Evolutionary conservation across 2,888 invertebrate genomes (phyloP).

Genomic region (Eupithecia dodoneata): DNA sequence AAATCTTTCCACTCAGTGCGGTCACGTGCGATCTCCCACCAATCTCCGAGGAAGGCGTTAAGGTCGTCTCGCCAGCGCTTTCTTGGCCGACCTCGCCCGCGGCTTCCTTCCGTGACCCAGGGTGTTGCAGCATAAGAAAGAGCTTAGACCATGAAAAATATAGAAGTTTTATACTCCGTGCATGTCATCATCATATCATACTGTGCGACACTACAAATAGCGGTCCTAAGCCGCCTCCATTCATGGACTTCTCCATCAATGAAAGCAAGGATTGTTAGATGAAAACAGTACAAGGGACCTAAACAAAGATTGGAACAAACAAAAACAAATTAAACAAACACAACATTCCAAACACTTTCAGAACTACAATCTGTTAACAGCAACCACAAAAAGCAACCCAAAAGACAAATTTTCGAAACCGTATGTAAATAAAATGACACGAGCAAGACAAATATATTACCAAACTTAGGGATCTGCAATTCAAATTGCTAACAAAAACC

Average conservation of each 20-base stretch:
- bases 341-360: slow-evolving; percentile 31
- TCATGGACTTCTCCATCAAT: background rate
- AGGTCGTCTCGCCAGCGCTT: too few species aligned
- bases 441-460: slow-evolving; percentile 58
- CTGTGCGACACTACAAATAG: background rate
- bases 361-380: slow-evolving; percentile 40
- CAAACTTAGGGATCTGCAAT: slow-evolving; percentile 58
- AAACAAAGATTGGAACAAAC: slow-evolving; percentile 18
- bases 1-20: too few species aligned
- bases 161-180: background rate
- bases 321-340: slow-evolving; percentile 31
- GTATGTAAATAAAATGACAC: slow-evolving; percentile 52
- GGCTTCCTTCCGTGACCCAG: too few species aligned
- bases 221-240: background rate
- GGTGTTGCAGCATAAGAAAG: too few species aligned
- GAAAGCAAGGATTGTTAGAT: background rate
- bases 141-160: background rate
- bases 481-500: slow-evolving; percentile 59
- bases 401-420: slow-evolving; percentile 45
- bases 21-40: too few species aligned
- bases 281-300: slow-evolving; percentile 12
- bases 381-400: slow-evolving; percentile 44
- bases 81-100: too few species aligned
- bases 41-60: too few species aligned
- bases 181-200: background rate